Conservation (phyloP, 2,888 invertebrate species). For the Agriopis leucophaearia region DNA sequence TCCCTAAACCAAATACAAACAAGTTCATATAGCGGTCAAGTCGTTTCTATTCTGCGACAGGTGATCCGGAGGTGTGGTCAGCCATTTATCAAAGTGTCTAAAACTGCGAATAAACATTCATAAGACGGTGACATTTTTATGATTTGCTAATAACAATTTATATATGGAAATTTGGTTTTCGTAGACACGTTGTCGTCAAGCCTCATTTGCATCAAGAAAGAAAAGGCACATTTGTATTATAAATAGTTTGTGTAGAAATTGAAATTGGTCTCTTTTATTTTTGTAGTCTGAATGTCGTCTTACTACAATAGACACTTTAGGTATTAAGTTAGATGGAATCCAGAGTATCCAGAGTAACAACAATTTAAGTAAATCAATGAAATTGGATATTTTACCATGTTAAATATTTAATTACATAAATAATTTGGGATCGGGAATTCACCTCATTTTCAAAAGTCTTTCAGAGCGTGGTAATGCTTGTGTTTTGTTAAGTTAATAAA, state of each 20-base stretch:
- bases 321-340: too few relatives aligned
- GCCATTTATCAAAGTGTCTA: constrained; percentile 16
- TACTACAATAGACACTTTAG: too few relatives aligned
- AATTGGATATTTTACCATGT: too few relatives aligned
- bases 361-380: too few relatives aligned
- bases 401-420: too few relatives aligned
- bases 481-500: too few relatives aligned
- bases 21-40: not conserved
- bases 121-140: constrained; percentile 29
- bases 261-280: too few relatives aligned
- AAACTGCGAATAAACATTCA: constrained; percentile 26
- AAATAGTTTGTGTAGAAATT: not conserved
- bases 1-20: not conserved
- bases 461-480: too few relatives aligned
- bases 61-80: constrained; percentile 14
- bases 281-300: too few relatives aligned
- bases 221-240: not conserved
- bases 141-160: constrained; percentile 33
- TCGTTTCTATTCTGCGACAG: constrained; percentile 20
- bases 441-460: too few relatives aligned
- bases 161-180: constrained; percentile 21
- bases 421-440: too few relatives aligned
- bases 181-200: constrained; percentile 29
- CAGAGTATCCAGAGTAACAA: too few relatives aligned
- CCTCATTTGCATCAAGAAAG: constrained; percentile 28